Conservation (phyloP, 2,113 vertebrate genomes). For the Dascyllus trimaculatus region DNA sequence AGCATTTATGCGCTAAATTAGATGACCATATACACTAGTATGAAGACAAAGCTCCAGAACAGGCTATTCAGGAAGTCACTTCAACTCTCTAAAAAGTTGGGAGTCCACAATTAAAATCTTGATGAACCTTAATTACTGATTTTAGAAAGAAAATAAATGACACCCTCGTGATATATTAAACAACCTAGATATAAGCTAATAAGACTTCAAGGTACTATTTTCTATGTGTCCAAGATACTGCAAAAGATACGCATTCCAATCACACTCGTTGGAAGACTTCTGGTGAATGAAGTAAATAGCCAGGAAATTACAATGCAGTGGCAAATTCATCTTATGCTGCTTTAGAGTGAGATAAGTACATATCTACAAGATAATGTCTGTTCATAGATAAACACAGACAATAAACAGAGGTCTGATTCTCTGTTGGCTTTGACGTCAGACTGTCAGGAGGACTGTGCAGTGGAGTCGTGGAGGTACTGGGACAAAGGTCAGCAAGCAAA, state of each 20-base stretch:
- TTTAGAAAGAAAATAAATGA: too few relatives aligned
- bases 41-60: background rate
- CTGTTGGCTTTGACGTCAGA: slow-evolving; percentile 14
- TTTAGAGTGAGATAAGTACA: background rate
- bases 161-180: background rate
- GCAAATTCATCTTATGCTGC: background rate
- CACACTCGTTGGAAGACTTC: background rate
- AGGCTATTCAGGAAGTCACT: background rate
- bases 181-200: background rate
- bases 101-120: too few relatives aligned
- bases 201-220: background rate
- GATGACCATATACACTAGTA: background rate
- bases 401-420: slow-evolving; percentile 35
- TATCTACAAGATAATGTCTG: slow-evolving; percentile 30
- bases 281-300: background rate
- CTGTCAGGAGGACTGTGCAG: slow-evolving; percentile 10
- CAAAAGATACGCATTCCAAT: background rate
- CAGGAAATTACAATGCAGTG: too few relatives aligned
- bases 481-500: slow-evolving; percentile 58
- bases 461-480: slow-evolving; percentile 40
- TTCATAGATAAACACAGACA: slow-evolving; percentile 42
- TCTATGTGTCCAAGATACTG: background rate
- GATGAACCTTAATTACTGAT: too few relatives aligned
- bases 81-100: too few relatives aligned
- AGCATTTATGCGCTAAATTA: too few relatives aligned